A percentile compares a stretch with the other conserved stretches of the same genome.
phyloP scores from a whole-genome alignment of 2,888 invertebrate genomes.

The Homarus gammarus region DNA sequence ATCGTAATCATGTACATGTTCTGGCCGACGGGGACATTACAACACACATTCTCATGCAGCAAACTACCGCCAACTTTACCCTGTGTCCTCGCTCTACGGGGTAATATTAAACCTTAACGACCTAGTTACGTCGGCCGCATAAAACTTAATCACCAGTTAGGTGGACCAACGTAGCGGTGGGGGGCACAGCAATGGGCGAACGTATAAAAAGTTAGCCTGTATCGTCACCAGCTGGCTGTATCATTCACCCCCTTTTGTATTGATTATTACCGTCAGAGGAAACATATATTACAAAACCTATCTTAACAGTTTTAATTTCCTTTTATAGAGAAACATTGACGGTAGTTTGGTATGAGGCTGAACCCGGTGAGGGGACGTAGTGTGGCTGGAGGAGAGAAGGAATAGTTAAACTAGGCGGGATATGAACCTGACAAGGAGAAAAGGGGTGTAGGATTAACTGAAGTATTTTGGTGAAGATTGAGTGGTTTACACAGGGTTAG shows the following conservation, averaged over 20 bases:
- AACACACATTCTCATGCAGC: not conserved
- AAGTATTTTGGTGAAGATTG: too few species aligned
- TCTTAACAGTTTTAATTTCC: not conserved
- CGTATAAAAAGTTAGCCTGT: not conserved
- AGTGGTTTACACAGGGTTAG: too few species aligned
- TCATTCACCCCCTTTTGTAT: not conserved
- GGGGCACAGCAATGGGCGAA: not conserved
- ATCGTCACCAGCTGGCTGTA: not conserved
- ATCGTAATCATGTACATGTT: not conserved
- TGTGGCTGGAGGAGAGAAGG: too few species aligned
- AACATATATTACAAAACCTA: not conserved
- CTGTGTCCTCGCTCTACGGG: not conserved
- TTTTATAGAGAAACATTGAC: not conserved
- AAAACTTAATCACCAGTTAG: not conserved
- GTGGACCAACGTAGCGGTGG: not conserved
- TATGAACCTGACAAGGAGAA: too few species aligned
- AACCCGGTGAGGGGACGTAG: too few species aligned
- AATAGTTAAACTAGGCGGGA: too few species aligned
- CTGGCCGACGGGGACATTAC: not conserved
- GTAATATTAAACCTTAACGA: conserved; percentile 10
- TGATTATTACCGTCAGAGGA: not conserved
- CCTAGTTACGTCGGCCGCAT: not conserved
- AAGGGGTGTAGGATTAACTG: too few species aligned
- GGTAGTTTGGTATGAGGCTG: too few species aligned
- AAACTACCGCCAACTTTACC: not conserved